Evolutionary conservation across 1,140 invertebrate genomes (phyloP).

Genomic region (Sycophila sp.): DNA sequence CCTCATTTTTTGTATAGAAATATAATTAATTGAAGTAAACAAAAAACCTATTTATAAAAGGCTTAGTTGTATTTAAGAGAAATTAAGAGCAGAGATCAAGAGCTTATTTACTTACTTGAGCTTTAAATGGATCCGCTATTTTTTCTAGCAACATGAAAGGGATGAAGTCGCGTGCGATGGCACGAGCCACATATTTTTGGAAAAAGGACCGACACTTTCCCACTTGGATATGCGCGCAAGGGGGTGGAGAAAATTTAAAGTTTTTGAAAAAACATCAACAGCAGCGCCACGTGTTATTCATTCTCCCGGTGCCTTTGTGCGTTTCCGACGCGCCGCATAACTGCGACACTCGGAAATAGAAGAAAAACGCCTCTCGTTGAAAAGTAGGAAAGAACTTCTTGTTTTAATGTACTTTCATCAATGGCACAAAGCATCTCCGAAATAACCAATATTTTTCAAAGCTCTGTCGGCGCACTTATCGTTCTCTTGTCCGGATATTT

Average conservation of each 20-base stretch:
- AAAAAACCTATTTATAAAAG: no score
- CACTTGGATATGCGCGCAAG: neutral
- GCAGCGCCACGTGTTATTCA: constrained; percentile 34
- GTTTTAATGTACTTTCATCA: constrained; percentile 16
- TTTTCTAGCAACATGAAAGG: neutral
- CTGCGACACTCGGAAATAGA: constrained; percentile 16
- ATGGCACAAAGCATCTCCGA: neutral
- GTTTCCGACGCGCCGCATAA: neutral
- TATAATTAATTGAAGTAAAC: no score
- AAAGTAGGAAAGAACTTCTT: neutral
- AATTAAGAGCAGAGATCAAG: no score
- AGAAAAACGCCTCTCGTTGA: constrained; percentile 1
- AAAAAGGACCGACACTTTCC: neutral
- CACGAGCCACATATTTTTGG: constrained; percentile 4
- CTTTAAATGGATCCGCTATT: neutral
- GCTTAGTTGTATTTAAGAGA: no score
- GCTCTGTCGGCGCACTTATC: no score
- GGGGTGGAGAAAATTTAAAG: constrained; percentile 2
- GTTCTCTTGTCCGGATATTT: no score
- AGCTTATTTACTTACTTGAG: neutral
- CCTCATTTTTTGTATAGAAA: no score
- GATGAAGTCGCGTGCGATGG: neutral
- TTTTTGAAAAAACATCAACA: constrained; percentile 36
- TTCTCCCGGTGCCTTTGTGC: constrained; percentile 23
- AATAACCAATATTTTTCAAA: neutral